Base-by-base conservation (phyloP, 1,140 invertebrate genomes). In the Cryptotermes secundus region DNA sequence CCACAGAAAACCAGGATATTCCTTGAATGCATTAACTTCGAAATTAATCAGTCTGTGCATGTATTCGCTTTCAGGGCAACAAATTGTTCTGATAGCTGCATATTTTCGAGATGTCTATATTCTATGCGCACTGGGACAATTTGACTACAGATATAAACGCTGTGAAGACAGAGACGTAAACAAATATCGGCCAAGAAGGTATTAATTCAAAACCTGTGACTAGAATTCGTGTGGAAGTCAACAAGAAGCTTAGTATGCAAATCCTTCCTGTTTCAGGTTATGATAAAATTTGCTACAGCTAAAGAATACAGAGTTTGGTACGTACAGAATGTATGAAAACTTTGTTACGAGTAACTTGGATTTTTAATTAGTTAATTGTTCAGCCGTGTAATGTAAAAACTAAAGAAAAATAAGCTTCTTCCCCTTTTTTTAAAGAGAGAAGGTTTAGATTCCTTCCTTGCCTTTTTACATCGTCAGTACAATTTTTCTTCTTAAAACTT, bases 301-400 rank as follows among this genome's bases (percentile, higher is more conserved):
- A 72, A 1, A n/a, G n/a, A 31, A 31, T n/a, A 72, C n/a, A 72
- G 45, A 72, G 10, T 6, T 72, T 72, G n/a, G n/a, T 31, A 72
- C 26, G 31, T 72, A 72, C n/a, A 72, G n/a, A 16, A 72, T 72
- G 59, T 72, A 72, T 31, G 59, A 16, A 72, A 72, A 72, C 45
- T 72, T n/a, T 31, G n/a, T 31, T 31, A 72, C 26, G 31, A 72
- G 26, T 72, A 72, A 72, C 59, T n/a, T 31, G 59, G 59, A 72
- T 72, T 72, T 49, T 72, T 72, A 72, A 72, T 72, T 72, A 72
- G 59, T 72, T 72, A 72, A 72, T 72, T 72, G 59, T 72, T 72
- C 59, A 72, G 59, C 26, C 59, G 59, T 72, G 59, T 72, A 31
- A 72, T 31, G 4, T 31, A 72, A 72, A 72, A 31, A n/a, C 59